A percentile compares a stretch with the other conserved stretches of the same genome.
Evolutionary conservation across 1,140 invertebrate genomes (phyloP).

Genomic region (Ostrea denselamellosa): DNA sequence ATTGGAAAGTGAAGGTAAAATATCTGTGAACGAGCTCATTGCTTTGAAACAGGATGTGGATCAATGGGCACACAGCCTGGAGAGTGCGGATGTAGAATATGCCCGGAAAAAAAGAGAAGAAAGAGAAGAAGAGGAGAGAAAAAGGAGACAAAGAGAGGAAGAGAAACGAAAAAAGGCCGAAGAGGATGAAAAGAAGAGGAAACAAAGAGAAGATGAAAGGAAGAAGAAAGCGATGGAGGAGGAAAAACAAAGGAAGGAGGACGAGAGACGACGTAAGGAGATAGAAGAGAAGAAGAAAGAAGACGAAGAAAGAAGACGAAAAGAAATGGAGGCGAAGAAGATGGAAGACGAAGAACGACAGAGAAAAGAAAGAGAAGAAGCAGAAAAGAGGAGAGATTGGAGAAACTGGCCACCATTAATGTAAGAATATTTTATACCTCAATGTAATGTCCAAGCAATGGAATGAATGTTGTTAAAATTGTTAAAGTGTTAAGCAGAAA

Average conservation of each 20-base stretch:
- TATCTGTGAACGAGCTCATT: neutral
- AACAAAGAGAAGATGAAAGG: neutral
- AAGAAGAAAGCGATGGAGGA: neutral
- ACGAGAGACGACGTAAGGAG: neutral
- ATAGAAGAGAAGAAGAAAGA: neutral
- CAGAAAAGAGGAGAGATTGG: neutral
- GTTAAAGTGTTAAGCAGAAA: too few species aligned
- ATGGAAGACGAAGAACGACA: neutral
- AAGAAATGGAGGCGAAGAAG: neutral
- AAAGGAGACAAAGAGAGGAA: neutral
- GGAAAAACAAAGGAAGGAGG: neutral
- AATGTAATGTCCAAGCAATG: too few species aligned
- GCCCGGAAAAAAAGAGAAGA: neutral
- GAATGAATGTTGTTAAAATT: too few species aligned
- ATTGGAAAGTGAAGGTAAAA: neutral
- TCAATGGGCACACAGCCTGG: neutral
- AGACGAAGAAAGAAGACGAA: neutral
- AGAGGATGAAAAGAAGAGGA: neutral
- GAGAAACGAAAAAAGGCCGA: neutral
- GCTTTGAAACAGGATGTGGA: neutral
- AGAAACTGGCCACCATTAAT: slow-evolving; percentile 10
- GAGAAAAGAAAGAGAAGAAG: neutral
- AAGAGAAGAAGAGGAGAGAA: neutral
- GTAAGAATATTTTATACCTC: neutral
- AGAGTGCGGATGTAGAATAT: slow-evolving; percentile 16